These are phyloP conservation scores for Tachypleus tridentatus DNA, from an alignment of 1,140 invertebrate genomes.

Conservation along the genomic window DNA sequence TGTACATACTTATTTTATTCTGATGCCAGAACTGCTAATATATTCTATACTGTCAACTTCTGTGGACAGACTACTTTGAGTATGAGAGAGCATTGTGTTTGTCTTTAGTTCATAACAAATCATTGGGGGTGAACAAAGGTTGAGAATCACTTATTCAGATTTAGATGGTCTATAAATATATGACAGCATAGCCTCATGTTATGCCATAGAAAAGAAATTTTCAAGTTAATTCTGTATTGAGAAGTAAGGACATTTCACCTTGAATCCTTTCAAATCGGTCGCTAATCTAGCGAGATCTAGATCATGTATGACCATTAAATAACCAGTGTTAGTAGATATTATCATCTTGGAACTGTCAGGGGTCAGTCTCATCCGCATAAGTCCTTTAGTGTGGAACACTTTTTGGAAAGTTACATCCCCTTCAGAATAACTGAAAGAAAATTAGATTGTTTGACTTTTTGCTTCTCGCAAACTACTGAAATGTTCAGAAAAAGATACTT, in stretches of 20 bases:
- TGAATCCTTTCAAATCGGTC: slow-evolving; percentile 70
- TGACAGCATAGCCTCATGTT: no score
- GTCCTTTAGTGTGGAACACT: slow-evolving; percentile 65
- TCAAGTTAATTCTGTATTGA: no score
- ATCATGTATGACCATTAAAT: slow-evolving; percentile 79
- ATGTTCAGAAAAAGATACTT: background rate
- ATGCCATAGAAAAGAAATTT: no score
- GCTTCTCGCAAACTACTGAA: background rate
- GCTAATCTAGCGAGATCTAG: slow-evolving; percentile 63
- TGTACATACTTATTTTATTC: no score
- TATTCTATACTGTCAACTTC: no score
- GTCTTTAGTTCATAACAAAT: no score
- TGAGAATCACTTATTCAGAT: no score
- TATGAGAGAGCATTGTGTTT: no score
- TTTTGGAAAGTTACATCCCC: slow-evolving; percentile 60
- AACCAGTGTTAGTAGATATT: slow-evolving; percentile 76
- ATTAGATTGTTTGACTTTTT: slow-evolving; percentile 3
- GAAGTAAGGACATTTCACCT: slow-evolving; percentile 42
- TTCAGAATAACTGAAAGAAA: slow-evolving; percentile 48
- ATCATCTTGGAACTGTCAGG: slow-evolving; percentile 76
- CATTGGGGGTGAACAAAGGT: no score
- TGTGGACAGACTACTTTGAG: no score
- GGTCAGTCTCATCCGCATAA: slow-evolving; percentile 77
- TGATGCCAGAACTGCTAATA: no score
- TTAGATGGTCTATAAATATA: no score